Conservation (phyloP, 2,797 vertebrate genomes). For the Aselliscus stoliczkanus region DNA sequence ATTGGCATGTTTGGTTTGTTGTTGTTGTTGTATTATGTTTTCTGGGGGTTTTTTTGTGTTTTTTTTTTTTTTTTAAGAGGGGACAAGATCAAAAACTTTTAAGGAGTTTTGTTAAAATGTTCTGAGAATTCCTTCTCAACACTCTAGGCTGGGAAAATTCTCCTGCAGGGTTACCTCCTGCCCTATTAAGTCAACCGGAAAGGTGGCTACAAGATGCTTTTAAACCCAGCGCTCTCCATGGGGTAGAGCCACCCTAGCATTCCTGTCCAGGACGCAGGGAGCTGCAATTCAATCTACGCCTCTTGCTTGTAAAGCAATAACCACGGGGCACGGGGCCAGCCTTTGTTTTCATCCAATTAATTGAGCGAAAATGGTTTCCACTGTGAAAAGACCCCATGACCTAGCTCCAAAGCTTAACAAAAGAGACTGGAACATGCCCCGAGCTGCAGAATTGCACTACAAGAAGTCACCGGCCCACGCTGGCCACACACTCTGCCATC, state of each 20-base stretch:
- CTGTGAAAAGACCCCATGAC: constrained; percentile 45
- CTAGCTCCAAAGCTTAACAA: background rate
- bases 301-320: constrained; percentile 39
- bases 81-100: background rate
- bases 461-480: background rate
- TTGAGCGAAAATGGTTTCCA: constrained; percentile 31
- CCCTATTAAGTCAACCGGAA: constrained; percentile 24
- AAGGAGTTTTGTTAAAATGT: background rate
- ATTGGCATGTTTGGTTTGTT: background rate
- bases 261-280: background rate
- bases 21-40: background rate
- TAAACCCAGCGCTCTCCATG: background rate
- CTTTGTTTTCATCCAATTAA: constrained; percentile 64
- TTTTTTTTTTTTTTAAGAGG: background rate
- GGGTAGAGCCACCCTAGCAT: background rate
- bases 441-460: background rate
- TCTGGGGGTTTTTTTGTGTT: no score
- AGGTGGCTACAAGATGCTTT: background rate
- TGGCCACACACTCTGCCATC: background rate
- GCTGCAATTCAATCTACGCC: background rate
- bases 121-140: background rate
- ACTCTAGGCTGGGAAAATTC: background rate
- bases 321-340: constrained; percentile 18
- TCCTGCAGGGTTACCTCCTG: background rate
- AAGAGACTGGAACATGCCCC: background rate